Base-by-base conservation (phyloP, 2,888 invertebrate genomes). In the Polia nebulosa region DNA sequence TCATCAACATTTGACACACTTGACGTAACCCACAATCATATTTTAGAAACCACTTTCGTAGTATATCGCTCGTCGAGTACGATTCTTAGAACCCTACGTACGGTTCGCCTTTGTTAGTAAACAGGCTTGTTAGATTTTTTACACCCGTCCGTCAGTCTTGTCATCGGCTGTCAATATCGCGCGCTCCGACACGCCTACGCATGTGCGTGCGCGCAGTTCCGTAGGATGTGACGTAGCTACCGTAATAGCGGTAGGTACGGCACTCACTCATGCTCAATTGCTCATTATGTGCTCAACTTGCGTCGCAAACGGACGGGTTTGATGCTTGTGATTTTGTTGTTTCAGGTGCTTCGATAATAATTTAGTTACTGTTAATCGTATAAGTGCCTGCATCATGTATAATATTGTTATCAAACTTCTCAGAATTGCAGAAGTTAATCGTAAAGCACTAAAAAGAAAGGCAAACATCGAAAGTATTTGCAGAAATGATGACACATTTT, bases 161-260 rank as follows among this genome's bases (percentile, higher is more conserved):
- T 84, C 82, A 82, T 83, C 86, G 68, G 75, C 73, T 87, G 86
- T 87, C 87, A 85, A 78, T 82, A 78, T 66, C 55, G 56, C 68
- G 52, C 66, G 56, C 69, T 65, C 76, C 60, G 76, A 82, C 86
- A 84, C 85, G 84, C 76, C 62, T 49, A 56, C 45, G 67, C 76
- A 69, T 84, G n/a, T n/a, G 88, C 88, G 91, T 86, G 79, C 78
- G 83, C 84, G 88, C 90, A 85, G 82, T 78, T 88, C 58, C 52
- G 70, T 71, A 82, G 88, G 89, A 90, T 84, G 82, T 91, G 90
- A 90, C 89, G 89, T 91, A 80, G 67, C 71, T 82, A 80, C 83
- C 84, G 84, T 77, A 81, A 84, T 86, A 89, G 86, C 89, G 87
- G 87, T 86, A 81, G 87, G 87, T 86, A 81, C 55, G 53, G 27